Conservation (phyloP, 1,140 invertebrate species). For the Zaprionus capensis region DNA sequence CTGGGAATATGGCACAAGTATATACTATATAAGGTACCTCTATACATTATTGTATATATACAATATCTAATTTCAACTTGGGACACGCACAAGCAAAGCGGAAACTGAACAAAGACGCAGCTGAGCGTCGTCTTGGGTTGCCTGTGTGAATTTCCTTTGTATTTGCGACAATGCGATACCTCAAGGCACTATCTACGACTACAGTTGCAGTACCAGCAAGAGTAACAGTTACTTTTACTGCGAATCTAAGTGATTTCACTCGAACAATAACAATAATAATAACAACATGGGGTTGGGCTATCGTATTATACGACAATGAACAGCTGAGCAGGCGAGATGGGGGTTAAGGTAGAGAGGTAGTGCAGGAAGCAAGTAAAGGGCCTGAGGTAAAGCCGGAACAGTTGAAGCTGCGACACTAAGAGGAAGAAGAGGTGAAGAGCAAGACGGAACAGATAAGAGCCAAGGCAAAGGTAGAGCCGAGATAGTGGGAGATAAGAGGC, state of each 20-base stretch:
- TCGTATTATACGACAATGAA: conserved; percentile 2
- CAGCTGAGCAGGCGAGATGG: conserved; percentile 18
- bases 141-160: neutral
- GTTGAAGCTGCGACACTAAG: neutral
- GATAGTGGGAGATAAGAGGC: too few species aligned
- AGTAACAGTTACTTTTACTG: conserved; percentile 8
- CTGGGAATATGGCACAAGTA: neutral
- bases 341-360: neutral
- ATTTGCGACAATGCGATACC: neutral
- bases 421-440: too few species aligned
- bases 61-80: neutral
- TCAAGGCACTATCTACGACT: neutral
- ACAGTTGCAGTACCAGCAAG: neutral
- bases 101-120: conserved; percentile 1
- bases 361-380: neutral
- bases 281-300: neutral
- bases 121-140: neutral
- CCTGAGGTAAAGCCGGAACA: neutral
- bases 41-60: neutral
- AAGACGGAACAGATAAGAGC: too few species aligned
- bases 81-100: neutral
- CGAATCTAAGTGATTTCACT: neutral
- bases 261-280: neutral
- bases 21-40: neutral
- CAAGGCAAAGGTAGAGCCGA: too few species aligned